Conservation (phyloP, 1,140 invertebrate species). For the Sitobion miscanthi region DNA sequence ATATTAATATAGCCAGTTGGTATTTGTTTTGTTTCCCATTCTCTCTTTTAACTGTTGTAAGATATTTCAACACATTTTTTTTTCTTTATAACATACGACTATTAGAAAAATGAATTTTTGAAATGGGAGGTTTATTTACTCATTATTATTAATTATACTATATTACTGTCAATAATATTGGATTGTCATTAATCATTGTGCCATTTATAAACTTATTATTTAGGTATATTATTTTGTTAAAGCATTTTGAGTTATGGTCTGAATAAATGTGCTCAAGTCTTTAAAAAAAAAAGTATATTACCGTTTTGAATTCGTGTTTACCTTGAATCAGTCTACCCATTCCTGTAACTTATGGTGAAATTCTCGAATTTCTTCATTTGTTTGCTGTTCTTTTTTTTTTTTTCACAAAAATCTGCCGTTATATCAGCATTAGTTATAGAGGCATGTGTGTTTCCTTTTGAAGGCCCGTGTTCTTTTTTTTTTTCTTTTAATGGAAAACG, state of each 20-base stretch:
- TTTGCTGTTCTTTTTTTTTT: constrained; percentile 30
- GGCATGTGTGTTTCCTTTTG: constrained; percentile 47
- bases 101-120: neutral
- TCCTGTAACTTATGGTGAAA: neutral
- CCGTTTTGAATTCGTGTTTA: neutral
- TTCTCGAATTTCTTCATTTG: constrained; percentile 46
- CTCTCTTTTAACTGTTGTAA: neutral
- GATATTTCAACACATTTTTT: constrained; percentile 26
- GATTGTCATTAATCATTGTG: constrained; percentile 34
- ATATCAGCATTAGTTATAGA: constrained; percentile 18
- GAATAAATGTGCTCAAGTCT: constrained; percentile 56
- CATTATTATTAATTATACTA: constrained; percentile 50
- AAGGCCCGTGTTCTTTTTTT: constrained; percentile 36
- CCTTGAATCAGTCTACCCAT: neutral
- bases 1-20: constrained; percentile 8
- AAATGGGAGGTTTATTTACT: constrained; percentile 14
- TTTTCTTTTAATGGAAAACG: constrained; percentile 55
- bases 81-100: constrained; percentile 4
- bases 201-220: constrained; percentile 44
- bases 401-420: constrained; percentile 41
- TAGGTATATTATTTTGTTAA: constrained; percentile 50
- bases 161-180: constrained; percentile 21
- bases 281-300: constrained; percentile 30
- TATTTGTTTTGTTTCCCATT: constrained; percentile 9
- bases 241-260: constrained; percentile 55